Conservation (phyloP, 2,888 invertebrate species). For the Lochmaea crataegi region DNA sequence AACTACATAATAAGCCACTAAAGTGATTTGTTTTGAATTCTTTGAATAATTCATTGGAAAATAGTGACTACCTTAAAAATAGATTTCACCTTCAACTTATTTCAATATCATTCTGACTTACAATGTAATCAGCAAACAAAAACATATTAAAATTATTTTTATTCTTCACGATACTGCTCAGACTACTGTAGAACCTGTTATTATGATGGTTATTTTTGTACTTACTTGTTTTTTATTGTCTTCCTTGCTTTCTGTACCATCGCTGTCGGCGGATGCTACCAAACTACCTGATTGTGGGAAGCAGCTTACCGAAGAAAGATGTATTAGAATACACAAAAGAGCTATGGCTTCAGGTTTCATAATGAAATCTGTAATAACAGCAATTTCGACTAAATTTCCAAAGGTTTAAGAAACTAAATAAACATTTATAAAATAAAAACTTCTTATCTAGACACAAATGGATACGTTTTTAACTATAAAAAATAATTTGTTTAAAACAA, state of each 20-base stretch:
- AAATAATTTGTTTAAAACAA: too few relatives aligned
- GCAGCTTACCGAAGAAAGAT: conserved; percentile 11
- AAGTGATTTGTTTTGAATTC: neutral
- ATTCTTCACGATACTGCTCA: too few relatives aligned
- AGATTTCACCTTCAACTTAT: neutral
- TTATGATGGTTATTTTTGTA: neutral
- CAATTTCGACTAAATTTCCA: too few relatives aligned
- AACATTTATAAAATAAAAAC: too few relatives aligned
- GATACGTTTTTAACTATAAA: too few relatives aligned
- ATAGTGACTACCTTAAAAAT: neutral
- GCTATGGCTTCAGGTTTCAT: conserved; percentile 19
- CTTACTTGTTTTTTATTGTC: conserved; percentile 4
- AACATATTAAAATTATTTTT: too few relatives aligned
- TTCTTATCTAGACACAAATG: too few relatives aligned
- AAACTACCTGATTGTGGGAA: conserved; percentile 36
- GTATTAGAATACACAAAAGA: conserved; percentile 22
- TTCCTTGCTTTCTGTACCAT: conserved; percentile 16
- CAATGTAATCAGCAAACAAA: too few relatives aligned
- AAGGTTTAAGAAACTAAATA: too few relatives aligned
- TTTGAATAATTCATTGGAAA: neutral
- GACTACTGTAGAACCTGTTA: too few relatives aligned
- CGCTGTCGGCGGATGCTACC: conserved; percentile 26
- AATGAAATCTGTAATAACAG: conserved; percentile 11
- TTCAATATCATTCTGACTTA: too few relatives aligned
- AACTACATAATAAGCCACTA: neutral